Base-by-base conservation (phyloP, 2,113 vertebrate species). In the Nibea coibor region DNA sequence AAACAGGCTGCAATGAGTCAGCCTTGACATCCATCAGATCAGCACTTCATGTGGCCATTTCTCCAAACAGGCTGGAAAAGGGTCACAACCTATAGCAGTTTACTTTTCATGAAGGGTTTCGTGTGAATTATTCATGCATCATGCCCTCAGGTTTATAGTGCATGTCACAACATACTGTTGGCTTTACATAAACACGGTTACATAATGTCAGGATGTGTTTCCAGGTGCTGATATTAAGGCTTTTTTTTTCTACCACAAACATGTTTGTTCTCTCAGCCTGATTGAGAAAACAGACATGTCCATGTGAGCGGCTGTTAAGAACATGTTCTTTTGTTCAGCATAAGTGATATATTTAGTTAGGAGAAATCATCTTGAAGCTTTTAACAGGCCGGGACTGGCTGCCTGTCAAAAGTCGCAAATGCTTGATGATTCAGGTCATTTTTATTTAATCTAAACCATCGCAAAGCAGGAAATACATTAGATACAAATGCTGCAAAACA, bases 271-370 rank as follows among this genome's bases (percentile, higher is more conserved):
- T 81, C 53, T 65, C 42, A 62, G 67, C n/a, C 48, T 88, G 87
- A 93, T 88, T 59, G 70, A 72, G 45, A 89, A 90, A 93, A 75
- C 88, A 92, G 91, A 83, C 51, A 2, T 39, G 42, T 50, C 70
- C 75, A 51, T 50, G 53, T 56, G 39, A 79, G 71, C 74, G 51
- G 51, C 82, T 88, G 76, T 69, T 77, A 57, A 69, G 61, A 82
- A 68, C 56, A 75, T 66, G 45, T 69, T 62, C 63, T 82, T 80
- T 84, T 82, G 66, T 87, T 81, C 76, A 67, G 72, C 62, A 67
- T 73, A 82, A 75, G 69, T 79, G 77, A 83, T 78, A 63, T 61
- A 80, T 82, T 77, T 68, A 77, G 70, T 81, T 51, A 61, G 39
- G 31, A 68, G 69, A 68, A 42, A 78, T 81, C 71, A 78, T 92